Evolutionary conservation across 2,797 vertebrate species (phyloP).

Genomic region (Characodon lateralis): DNA sequence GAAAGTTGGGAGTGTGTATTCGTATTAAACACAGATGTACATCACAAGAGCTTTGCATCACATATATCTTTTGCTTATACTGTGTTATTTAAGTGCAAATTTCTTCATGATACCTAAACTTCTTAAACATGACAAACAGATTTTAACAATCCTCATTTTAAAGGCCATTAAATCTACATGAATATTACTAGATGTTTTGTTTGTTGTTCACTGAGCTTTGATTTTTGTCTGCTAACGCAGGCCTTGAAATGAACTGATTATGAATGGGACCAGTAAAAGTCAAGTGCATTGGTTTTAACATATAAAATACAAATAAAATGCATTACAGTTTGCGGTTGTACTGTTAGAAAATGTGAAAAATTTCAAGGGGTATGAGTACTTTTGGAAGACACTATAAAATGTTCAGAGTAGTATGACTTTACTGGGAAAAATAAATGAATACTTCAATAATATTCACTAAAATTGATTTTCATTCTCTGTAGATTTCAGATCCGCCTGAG

Average conservation of each 20-base stretch:
- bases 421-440: background rate
- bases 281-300: background rate
- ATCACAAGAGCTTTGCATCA: background rate
- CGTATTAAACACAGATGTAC: background rate
- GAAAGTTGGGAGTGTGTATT: background rate
- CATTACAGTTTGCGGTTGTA: background rate
- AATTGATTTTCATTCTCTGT: constrained; percentile 9
- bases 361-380: background rate
- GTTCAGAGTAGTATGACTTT: background rate
- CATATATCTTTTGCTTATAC: background rate
- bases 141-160: background rate
- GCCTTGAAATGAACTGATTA: background rate
- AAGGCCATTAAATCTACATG: background rate
- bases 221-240: background rate
- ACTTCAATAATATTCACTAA: background rate
- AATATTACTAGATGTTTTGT: background rate
- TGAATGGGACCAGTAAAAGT: background rate
- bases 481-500: background rate
- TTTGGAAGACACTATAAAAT: background rate
- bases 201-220: background rate
- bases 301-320: background rate
- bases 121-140: background rate
- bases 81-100: background rate
- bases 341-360: background rate
- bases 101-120: background rate